Conservation (phyloP, 2,888 invertebrate species). For the Lydus trimaculatus region DNA sequence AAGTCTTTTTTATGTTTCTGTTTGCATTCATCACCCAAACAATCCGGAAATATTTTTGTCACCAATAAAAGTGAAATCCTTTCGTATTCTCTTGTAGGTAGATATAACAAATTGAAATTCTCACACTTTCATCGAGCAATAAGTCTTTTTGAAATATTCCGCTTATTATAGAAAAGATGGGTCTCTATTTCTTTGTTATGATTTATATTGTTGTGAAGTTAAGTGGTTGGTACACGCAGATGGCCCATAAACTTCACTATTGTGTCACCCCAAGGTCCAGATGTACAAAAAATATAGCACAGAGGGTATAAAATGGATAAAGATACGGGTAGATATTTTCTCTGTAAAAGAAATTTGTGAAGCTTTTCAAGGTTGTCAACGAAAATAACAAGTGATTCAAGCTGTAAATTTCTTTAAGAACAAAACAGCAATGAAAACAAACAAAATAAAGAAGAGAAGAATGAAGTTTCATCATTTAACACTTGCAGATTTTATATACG, state of each 20-base stretch:
- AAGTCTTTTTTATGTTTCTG: neutral
- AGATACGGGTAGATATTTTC: neutral
- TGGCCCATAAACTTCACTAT: constrained; percentile 6
- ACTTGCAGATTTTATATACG: neutral
- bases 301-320: neutral
- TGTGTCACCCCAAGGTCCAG: constrained; percentile 10
- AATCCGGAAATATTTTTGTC: neutral
- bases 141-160: neutral
- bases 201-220: constrained; percentile 10
- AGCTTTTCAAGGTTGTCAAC: neutral
- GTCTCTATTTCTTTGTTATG: constrained; percentile 2
- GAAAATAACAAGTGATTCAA: neutral
- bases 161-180: neutral
- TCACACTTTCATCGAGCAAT: neutral
- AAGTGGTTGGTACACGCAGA: constrained; percentile 5
- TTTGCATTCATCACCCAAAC: neutral
- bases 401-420: neutral
- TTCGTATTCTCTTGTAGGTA: neutral
- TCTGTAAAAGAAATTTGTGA: neutral
- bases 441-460: neutral
- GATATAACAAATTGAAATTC: neutral
- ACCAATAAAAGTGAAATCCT: neutral
- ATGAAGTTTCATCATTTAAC: neutral
- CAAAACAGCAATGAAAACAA: neutral
- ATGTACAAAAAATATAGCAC: constrained; percentile 2